Evolutionary conservation across 2,888 invertebrate species (phyloP), one percentile per base, ranked within the genome.

Genomic region (Microplitis deprimator): DNA sequence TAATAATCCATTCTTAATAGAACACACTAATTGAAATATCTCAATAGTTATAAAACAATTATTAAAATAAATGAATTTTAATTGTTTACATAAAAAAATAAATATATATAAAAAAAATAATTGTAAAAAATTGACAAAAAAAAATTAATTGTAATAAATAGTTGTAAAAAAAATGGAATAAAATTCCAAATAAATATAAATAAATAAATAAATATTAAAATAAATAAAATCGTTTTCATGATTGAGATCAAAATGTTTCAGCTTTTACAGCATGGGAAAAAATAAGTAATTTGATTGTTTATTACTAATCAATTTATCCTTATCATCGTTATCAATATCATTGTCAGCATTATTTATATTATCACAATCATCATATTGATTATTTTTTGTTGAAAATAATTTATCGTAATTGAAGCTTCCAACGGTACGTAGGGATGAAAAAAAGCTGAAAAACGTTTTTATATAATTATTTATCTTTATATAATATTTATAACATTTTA

Each of bases 391-490:
- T 77, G 72, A 79, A 77, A 62, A 70, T 59, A 61, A 39, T 16
- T 70, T 68, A 77, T 79, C 82, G 80, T 79, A 62, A 62, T 62
- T 62, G 62, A 62, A 8, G 62, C 62, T 77, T 80, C 76, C 80
- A 77, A 88, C 83, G 80, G 85, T 81, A 83, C 84, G 85, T 84
- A 85, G 87, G 85, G 88, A 62, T 62, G 62, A 85, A 89, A 88
- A 87, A 85, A 87, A 86, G 86, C 88, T 89, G 89, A 89, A 89
- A 89, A 87, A 89, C 81, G 82, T 86, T 83, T 81, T 82, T 82
- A 80, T 81, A 84, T 62, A 73, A 73, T 73, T 73, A 77, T 71
- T 61, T 39, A 83, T 81, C 83, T 73, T 68, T 79, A 80, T 77
- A 81, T 20, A 50, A 65, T 65, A 50, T 71, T 5, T 77, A 59